A percentile compares a stretch with the other conserved stretches of the same genome.
Conservation (phyloP, 2,797 vertebrate species). For the Crypturellus tataupa region DNA sequence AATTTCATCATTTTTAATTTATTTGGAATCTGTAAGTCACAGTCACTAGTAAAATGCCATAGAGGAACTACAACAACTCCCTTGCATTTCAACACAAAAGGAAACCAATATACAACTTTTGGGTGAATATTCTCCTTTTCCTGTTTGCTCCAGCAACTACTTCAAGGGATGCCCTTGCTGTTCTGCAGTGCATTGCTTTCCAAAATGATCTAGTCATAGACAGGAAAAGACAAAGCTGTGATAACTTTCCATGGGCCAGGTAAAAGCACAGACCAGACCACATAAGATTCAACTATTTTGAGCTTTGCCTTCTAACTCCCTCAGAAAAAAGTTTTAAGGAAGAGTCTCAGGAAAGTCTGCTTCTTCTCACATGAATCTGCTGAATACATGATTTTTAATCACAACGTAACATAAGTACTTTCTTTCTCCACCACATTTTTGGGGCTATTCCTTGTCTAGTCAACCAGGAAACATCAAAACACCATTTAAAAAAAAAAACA, state of each 20-base stretch:
- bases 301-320: too few species aligned
- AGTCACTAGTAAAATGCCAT: neutral
- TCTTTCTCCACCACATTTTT: neutral
- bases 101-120: neutral
- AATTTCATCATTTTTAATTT: neutral
- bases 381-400: too few species aligned
- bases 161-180: neutral
- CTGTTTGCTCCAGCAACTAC: neutral
- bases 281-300: too few species aligned
- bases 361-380: too few species aligned
- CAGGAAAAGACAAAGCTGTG: neutral
- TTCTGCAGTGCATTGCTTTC: neutral
- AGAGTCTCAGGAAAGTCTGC: too few species aligned
- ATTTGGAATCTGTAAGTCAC: neutral
- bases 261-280: neutral
- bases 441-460: neutral
- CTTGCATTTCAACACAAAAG: neutral
- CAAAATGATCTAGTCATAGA: neutral
- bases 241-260: neutral
- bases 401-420: too few species aligned
- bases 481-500: too few species aligned
- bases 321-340: too few species aligned
- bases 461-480: neutral
- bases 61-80: neutral
- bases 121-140: neutral